Evolutionary conservation across 2,888 invertebrate species (phyloP).

Genomic region (Agriopis marginaria): DNA sequence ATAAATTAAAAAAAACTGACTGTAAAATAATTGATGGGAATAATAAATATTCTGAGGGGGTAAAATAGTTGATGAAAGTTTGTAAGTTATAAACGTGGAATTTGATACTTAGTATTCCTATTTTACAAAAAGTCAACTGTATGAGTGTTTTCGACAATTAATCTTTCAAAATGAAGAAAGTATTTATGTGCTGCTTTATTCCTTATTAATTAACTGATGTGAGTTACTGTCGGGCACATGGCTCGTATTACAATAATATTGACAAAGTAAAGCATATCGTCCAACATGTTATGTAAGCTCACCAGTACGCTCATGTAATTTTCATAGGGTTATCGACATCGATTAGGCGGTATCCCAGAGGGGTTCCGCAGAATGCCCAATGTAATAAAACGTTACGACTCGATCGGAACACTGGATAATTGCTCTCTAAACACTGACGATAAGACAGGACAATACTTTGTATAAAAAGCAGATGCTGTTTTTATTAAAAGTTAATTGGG

Average conservation of each 20-base stretch:
- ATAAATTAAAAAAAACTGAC: too few relatives aligned
- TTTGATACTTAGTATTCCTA: too few relatives aligned
- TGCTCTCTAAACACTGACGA: conserved; percentile 49
- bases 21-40: too few relatives aligned
- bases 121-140: too few relatives aligned
- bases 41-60: too few relatives aligned
- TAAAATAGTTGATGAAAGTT: too few relatives aligned
- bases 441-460: conserved; percentile 26
- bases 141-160: too few relatives aligned
- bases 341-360: conserved; percentile 32
- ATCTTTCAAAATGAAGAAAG: too few relatives aligned
- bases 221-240: not conserved
- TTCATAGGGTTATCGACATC: conserved; percentile 36
- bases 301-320: conserved; percentile 31
- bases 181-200: too few relatives aligned
- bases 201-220: too few relatives aligned
- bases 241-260: not conserved
- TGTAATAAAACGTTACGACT: conserved; percentile 53
- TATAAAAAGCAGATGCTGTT: conserved; percentile 1
- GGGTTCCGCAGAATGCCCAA: conserved; percentile 26
- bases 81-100: too few relatives aligned
- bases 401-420: conserved; percentile 50
- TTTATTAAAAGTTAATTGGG: conserved; percentile 25
- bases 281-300: conserved; percentile 3
- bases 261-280: conserved; percentile 9